Evolutionary conservation across 2,888 invertebrate genomes (phyloP).

Genomic region (Branchellion lobata): DNA sequence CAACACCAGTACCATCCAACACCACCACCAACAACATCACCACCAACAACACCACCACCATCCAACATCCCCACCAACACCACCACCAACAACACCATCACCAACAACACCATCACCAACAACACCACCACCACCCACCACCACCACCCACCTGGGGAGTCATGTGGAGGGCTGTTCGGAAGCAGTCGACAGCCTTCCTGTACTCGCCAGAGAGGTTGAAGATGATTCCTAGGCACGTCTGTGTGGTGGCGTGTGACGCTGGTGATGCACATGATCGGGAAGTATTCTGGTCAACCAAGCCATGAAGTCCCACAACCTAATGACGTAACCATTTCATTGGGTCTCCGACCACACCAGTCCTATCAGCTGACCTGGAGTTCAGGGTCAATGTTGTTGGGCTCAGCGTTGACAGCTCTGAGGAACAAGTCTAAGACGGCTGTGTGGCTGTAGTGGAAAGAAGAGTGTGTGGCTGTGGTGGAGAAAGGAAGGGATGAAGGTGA

Average conservation of each 20-base stretch:
- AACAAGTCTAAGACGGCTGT: constrained; percentile 4
- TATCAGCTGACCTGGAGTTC: constrained; percentile 41
- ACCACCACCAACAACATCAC: no score
- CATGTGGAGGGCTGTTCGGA: constrained; percentile 82
- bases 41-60: no score
- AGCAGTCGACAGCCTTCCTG: constrained; percentile 94
- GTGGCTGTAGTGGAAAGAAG: no score
- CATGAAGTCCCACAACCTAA: no score
- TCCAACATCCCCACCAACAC: no score
- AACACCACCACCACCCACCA: background rate
- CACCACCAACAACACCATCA: no score
- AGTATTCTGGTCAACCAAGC: no score
- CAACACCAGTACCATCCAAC: background rate
- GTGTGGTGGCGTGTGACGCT: constrained; percentile 6
- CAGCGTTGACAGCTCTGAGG: constrained; percentile 34
- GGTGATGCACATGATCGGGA: no score
- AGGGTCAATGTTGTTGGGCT: constrained; percentile 38
- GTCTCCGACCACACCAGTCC: background rate
- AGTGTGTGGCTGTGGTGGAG: no score
- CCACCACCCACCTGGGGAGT: constrained; percentile 69
- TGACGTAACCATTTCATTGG: background rate
- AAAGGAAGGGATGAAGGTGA: no score
- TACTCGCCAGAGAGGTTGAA: constrained; percentile 92
- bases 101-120: no score
- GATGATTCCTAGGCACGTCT: constrained; percentile 85